Percentiles rank a stretch among this genome's conserved stretches.
Conservation (phyloP, 2,113 vertebrate genomes). For the Erinaceus europaeus region DNA sequence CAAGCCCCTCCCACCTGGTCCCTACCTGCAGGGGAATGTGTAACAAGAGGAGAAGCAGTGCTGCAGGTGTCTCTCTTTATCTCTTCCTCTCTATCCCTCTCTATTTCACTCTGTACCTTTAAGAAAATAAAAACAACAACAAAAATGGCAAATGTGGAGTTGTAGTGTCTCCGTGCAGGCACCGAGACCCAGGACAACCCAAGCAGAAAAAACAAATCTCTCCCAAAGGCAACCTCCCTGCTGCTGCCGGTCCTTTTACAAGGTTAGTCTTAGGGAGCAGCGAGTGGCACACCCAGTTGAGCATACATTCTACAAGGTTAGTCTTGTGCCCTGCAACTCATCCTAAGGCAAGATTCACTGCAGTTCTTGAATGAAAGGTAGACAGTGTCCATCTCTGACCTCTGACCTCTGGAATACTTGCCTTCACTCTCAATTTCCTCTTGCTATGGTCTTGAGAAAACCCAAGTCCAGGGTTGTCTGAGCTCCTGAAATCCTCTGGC, state of each 20-base stretch:
- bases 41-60: too few species aligned
- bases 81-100: too few species aligned
- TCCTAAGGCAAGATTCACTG: background rate
- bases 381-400: background rate
- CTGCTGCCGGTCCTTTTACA: background rate
- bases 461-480: background rate
- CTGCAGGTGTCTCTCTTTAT: too few species aligned
- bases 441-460: background rate
- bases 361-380: background rate
- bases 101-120: too few species aligned
- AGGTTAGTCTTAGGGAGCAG: too few species aligned
- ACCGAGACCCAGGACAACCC: too few species aligned
- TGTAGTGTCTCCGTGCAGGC: too few species aligned
- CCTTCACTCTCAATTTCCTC: background rate
- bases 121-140: too few species aligned
- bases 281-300: too few species aligned
- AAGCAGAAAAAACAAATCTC: background rate
- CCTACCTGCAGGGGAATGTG: too few species aligned
- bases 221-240: background rate
- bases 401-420: background rate
- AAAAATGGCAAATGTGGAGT: too few species aligned
- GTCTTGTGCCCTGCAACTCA: fast-evolving
- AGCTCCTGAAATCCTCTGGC: background rate
- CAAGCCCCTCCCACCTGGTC: too few species aligned
- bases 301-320: background rate